Conservation (phyloP, 2,113 vertebrate species). For the Struthio camelus region DNA sequence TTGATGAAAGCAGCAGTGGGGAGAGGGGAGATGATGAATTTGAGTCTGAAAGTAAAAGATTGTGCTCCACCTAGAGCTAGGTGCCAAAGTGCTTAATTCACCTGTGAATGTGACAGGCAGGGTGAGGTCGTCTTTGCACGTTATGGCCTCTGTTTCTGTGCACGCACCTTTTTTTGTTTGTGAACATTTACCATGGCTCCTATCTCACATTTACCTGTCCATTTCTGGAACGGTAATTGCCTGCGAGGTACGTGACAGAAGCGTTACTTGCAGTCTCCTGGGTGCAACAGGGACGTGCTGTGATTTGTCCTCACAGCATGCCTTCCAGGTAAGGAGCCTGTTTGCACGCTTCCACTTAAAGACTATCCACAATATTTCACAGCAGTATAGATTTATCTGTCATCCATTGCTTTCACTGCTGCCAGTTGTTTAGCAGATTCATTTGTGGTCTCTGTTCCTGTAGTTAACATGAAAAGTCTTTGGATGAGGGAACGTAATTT, state of each 20-base stretch:
- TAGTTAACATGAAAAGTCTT: background rate
- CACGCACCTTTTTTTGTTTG: background rate
- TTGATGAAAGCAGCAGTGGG: background rate
- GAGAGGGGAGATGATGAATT: background rate
- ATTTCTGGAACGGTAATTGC: background rate
- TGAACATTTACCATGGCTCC: background rate
- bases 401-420: background rate
- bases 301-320: background rate
- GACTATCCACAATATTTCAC: background rate
- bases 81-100: background rate
- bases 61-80: fast-evolving
- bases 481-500: background rate
- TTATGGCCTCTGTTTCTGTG: background rate
- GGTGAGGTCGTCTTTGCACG: background rate
- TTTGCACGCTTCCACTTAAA: background rate
- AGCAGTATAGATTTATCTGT: background rate
- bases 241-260: background rate
- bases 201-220: fast-evolving
- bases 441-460: background rate
- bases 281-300: background rate
- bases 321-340: background rate
- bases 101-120: background rate
- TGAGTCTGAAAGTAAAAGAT: background rate
- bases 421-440: background rate
- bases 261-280: fast-evolving